These are phyloP conservation scores for Myotis planiceps DNA, from an alignment of 2,797 vertebrate genomes.

Conservation along the genomic window DNA sequence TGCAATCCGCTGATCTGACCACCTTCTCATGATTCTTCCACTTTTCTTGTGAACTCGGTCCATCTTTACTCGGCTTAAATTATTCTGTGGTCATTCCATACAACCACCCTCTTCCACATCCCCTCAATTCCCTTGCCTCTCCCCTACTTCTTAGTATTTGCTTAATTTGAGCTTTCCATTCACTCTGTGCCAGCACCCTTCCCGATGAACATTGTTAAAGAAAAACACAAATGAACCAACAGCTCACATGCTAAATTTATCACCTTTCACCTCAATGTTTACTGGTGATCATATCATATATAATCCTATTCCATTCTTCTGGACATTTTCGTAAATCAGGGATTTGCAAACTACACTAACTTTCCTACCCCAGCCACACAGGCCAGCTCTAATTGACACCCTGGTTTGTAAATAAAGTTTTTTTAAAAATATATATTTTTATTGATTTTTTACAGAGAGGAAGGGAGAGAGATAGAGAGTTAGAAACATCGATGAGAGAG, in stretches of 20 bases:
- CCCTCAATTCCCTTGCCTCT: not conserved
- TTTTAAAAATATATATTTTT: no score
- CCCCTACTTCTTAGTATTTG: not conserved
- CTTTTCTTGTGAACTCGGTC: not conserved
- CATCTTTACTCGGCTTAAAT: not conserved
- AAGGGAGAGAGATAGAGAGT: no score
- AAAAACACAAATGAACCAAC: not conserved
- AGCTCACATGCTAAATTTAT: not conserved
- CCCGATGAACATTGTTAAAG: not conserved
- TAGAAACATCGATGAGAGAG: no score
- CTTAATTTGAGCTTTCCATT: not conserved
- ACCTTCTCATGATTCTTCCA: not conserved
- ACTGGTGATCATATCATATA: not conserved
- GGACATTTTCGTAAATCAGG: not conserved
- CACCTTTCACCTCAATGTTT: not conserved
- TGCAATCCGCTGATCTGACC: not conserved
- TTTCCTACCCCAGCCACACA: not conserved
- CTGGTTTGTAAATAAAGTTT: constrained; percentile 28
- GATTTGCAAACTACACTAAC: not conserved
- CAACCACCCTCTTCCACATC: not conserved
- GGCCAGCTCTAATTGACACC: not conserved
- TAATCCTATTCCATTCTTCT: not conserved
- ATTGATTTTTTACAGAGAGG: no score
- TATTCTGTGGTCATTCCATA: not conserved
- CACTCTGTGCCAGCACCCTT: not conserved